Conservation (phyloP, 2,888 invertebrate genomes). For the Volucella inanis region DNA sequence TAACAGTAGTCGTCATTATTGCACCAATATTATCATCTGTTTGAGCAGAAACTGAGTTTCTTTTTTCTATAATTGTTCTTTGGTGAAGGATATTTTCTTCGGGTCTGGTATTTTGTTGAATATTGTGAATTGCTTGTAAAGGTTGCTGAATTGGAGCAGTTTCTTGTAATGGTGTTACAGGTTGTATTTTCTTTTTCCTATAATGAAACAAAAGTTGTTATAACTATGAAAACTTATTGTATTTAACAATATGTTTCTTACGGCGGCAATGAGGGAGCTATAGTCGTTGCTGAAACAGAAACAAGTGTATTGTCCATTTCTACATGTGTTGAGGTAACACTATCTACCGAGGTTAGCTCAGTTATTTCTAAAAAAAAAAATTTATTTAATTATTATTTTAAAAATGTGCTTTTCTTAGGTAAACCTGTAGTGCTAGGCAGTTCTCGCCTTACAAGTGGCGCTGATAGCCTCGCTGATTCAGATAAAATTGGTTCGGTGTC, state of each 20-base stretch:
- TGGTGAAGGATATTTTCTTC: slow-evolving; percentile 60
- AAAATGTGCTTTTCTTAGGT: slow-evolving; percentile 49
- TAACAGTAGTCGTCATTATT: slow-evolving; percentile 77
- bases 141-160: slow-evolving; percentile 57
- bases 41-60: slow-evolving; percentile 82
- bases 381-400: slow-evolving; percentile 18
- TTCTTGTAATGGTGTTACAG: slow-evolving; percentile 63
- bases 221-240: neutral
- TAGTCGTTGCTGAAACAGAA: slow-evolving; percentile 80
- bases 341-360: slow-evolving; percentile 89
- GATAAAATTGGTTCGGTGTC: slow-evolving; percentile 81
- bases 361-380: slow-evolving; percentile 85
- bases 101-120: slow-evolving; percentile 65
- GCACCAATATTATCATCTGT: slow-evolving; percentile 80
- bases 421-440: slow-evolving; percentile 83
- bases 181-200: slow-evolving; percentile 75
- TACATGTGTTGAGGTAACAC: slow-evolving; percentile 87
- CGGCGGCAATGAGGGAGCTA: slow-evolving; percentile 80
- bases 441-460: slow-evolving; percentile 81
- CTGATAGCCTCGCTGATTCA: slow-evolving; percentile 80
- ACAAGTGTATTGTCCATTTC: slow-evolving; percentile 84
- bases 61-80: slow-evolving; percentile 78
- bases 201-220: slow-evolving; percentile 15
- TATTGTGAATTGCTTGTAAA: slow-evolving; percentile 40
- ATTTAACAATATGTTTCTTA: slow-evolving; percentile 76